These are phyloP conservation scores for Palythoa grandiflora DNA, from an alignment of 92 coral and sea anemone species.

Conservation along the genomic window DNA sequence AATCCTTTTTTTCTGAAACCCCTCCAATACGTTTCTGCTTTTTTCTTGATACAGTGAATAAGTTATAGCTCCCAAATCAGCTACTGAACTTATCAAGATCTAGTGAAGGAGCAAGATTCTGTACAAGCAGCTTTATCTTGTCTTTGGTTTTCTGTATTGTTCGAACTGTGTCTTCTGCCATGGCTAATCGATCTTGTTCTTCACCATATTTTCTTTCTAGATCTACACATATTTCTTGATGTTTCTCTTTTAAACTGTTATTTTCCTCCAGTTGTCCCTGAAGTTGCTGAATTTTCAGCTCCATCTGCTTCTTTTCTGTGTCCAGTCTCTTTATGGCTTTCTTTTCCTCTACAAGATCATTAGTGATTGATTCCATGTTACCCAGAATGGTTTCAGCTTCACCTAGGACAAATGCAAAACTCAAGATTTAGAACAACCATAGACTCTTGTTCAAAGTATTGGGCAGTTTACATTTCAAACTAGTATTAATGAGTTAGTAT, in stretches of 20 bases:
- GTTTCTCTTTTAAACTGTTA: conserved; percentile 63
- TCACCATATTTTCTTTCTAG: conserved; percentile 82
- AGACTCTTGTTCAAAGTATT: neutral
- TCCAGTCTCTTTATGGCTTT: conserved; percentile 81
- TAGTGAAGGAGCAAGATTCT: conserved; percentile 90
- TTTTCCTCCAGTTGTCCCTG: conserved; percentile 80
- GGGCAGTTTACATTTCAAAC: no score
- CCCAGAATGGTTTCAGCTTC: conserved; percentile 87
- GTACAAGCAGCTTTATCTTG: conserved; percentile 93
- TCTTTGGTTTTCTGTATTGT: conserved; percentile 94
- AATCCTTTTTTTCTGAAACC: no score
- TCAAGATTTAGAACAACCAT: neutral
- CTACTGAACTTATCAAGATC: conserved; percentile 78
- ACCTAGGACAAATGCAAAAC: conserved; percentile 52
- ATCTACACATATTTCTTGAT: conserved; percentile 73
- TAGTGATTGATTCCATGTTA: conserved; percentile 90
- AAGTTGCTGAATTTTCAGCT: conserved; percentile 79
- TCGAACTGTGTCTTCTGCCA: conserved; percentile 93
- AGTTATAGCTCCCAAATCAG: neutral
- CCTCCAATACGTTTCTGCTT: no score
- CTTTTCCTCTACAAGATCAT: conserved; percentile 89
- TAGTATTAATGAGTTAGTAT: no score
- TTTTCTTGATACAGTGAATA: neutral
- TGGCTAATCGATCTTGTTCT: conserved; percentile 81
- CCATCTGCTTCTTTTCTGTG: conserved; percentile 77